Percentiles rank a stretch among this genome's conserved stretches.
These are phyloP conservation scores for Coremacera marginata DNA, from an alignment of 2,888 invertebrate genomes.

Conservation along the genomic window DNA sequence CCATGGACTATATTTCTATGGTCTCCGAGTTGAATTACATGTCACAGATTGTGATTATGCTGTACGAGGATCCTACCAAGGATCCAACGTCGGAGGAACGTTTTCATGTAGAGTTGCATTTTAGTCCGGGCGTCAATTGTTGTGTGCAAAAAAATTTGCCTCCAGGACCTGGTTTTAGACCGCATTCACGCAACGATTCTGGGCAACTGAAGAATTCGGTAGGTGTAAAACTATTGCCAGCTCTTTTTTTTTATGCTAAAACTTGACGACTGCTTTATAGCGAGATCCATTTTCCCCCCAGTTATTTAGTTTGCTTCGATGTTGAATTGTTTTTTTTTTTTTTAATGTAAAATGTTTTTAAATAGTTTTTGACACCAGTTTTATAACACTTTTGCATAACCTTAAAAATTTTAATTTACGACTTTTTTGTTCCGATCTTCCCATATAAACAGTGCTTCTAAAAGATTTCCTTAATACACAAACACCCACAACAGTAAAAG, in stretches of 20 bases:
- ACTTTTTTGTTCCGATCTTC: no score
- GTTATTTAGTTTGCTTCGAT: background rate
- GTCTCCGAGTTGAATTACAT: constrained; percentile 99
- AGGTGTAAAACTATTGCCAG: constrained; percentile 53
- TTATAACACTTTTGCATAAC: no score
- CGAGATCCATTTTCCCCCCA: background rate
- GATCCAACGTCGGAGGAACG: constrained; percentile 91
- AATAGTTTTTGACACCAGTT: background rate
- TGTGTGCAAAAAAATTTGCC: constrained; percentile 95
- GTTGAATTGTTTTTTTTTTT: constrained; percentile 21
- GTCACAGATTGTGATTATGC: constrained; percentile 98
- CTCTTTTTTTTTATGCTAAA: background rate
- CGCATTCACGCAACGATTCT: constrained; percentile 89
- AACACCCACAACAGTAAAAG: no score
- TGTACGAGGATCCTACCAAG: constrained; percentile 98
- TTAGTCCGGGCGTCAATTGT: constrained; percentile 98
- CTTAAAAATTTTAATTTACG: no score
- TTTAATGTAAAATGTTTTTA: background rate
- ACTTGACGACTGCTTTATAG: background rate
- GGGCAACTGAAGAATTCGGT: constrained; percentile 75
- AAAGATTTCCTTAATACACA: no score
- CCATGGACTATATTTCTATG: constrained; percentile 98
- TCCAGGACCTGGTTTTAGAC: constrained; percentile 92
- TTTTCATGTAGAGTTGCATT: constrained; percentile 98
- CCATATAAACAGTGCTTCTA: no score